Evolutionary conservation across 2,888 invertebrate species (phyloP), one percentile per base, ranked within the genome.

Genomic region (Keiferia lycopersicella): DNA sequence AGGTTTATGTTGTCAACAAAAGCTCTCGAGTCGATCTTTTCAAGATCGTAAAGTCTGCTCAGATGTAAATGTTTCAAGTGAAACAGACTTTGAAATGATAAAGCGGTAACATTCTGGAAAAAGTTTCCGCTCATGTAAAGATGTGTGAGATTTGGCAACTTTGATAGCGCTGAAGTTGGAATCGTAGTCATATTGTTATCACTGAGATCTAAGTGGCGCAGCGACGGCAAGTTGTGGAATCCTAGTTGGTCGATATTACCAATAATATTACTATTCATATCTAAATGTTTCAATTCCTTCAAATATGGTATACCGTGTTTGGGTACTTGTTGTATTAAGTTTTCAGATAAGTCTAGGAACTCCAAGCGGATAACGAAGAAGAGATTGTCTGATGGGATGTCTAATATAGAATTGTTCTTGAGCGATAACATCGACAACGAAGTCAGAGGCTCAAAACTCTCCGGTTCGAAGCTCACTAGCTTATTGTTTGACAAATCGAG

Each of bases 1-100:
- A 97, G 88, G 79, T 96, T 95, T 39, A 96, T 95, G 83, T 97
- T 97, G 88, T 97, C 96, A 66, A 96, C 95, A 81, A 97, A 96
- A 62, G 96, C 95, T 82, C 96, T 93, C 69, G 95, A 93, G 86
- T 96, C 96, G 73, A 97, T 94, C 79, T 91, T 93, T 69, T 92
- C 91, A 71, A 97, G 91, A 71, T 93, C 91, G 75, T 94, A 94
- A 74, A 95, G 92, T 74, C 94, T 93, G 84, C 94, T 94, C 77
- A 97, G 89, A 81, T 95, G 95, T 77, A 97, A 92, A 80, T 93
- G 94, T 80, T 94, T 94, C 73, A 97, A 92, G 84, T 96, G 95
- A 83, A 96, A 96, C 65, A 98, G 93, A 83, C 97, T 97, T 77
- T 96, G 93, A 80, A 98, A 96, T 68, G 96, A 96, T 63, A 96